These are phyloP conservation scores for Etia nguti DNA, from an alignment of 2,113 vertebrate genomes.

Conservation along the genomic window DNA sequence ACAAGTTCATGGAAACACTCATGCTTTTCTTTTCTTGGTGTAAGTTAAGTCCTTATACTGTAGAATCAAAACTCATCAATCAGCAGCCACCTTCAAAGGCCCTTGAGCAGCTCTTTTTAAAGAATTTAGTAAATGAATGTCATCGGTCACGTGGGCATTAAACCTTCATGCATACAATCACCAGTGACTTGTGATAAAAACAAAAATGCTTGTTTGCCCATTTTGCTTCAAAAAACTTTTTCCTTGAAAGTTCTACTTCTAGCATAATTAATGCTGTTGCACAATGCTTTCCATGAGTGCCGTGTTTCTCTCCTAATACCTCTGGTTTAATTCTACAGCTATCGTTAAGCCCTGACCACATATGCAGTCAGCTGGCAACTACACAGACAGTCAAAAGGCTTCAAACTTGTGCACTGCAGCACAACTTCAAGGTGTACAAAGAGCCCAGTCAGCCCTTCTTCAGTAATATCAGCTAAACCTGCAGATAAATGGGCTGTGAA, in stretches of 20 bases:
- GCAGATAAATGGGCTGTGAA: slow-evolving; percentile 68
- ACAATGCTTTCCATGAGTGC: background rate
- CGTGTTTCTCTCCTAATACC: background rate
- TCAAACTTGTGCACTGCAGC: slow-evolving; percentile 9
- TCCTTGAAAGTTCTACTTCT: background rate
- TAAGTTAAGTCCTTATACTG: background rate
- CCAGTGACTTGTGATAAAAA: background rate
- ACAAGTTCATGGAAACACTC: background rate
- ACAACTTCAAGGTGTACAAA: slow-evolving; percentile 36
- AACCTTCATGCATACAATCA: background rate
- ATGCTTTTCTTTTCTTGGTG: background rate
- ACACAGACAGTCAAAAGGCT: background rate
- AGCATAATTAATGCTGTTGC: background rate
- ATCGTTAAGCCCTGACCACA: background rate
- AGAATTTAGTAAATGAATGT: background rate
- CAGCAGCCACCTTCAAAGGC: background rate
- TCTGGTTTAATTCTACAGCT: background rate
- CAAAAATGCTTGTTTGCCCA: background rate
- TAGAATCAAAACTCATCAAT: background rate
- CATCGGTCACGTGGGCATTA: background rate
- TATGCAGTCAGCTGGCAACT: background rate
- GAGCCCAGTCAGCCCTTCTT: slow-evolving; percentile 51
- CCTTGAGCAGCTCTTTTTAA: background rate
- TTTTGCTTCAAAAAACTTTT: background rate
- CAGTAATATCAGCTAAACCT: slow-evolving; percentile 59